A percentile compares a stretch with the other conserved stretches of the same genome.
These are phyloP conservation scores for Gila orcuttii DNA, from an alignment of 2,113 vertebrate species.

Conservation along the genomic window DNA sequence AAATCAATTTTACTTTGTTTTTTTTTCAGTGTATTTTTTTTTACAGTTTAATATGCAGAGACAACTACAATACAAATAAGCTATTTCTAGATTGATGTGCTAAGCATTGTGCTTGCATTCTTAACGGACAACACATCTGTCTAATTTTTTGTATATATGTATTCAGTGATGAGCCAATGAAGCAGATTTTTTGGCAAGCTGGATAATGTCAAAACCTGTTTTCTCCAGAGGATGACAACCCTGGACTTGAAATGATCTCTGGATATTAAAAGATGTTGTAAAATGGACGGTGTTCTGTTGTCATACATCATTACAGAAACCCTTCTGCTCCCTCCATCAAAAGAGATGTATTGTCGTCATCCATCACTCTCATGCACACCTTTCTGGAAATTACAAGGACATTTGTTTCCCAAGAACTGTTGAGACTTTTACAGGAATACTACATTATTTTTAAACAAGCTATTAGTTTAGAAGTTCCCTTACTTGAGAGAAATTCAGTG, in stretches of 20 bases:
- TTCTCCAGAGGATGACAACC: conserved; percentile 1
- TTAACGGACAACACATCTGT: not conserved
- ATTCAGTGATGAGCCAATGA: not conserved
- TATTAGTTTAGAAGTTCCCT: not conserved
- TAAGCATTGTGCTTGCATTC: not conserved
- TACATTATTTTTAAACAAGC: not conserved
- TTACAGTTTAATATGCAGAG: not conserved
- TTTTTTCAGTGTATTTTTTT: not conserved
- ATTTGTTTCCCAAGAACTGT: conserved; percentile 54
- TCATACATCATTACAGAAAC: conserved; percentile 54
- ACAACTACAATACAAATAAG: not conserved
- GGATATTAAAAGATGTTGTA: not conserved
- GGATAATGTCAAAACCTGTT: not conserved
- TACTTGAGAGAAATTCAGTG: not conserved
- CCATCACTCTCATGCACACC: conserved; percentile 63
- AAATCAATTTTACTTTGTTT: no score
- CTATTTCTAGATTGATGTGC: not conserved
- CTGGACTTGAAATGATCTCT: not conserved
- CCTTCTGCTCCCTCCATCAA: conserved; percentile 62
- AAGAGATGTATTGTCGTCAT: conserved; percentile 71
- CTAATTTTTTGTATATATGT: not conserved
- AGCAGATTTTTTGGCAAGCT: not conserved
- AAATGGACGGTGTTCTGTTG: conserved; percentile 7
- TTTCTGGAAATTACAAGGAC: conserved; percentile 59
- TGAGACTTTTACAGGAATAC: not conserved